Evolutionary conservation across 1,140 invertebrate genomes (phyloP).

Genomic region (Anoplophora glabripennis): DNA sequence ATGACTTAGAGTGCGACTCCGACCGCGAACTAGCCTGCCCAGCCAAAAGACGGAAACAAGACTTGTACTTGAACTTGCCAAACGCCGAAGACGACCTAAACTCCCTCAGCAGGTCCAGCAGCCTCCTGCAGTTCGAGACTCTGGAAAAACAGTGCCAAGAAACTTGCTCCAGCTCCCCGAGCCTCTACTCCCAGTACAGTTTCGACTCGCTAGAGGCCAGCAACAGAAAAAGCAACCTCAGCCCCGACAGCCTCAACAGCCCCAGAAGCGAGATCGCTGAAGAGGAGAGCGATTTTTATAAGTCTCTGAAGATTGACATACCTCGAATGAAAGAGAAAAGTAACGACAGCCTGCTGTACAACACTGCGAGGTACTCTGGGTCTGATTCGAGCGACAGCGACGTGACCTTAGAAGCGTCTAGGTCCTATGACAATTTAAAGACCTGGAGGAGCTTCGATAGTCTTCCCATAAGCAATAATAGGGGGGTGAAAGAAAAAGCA

Average conservation of each 20-base stretch:
- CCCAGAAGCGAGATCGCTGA: conserved; percentile 17
- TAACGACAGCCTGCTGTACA: conserved; percentile 32
- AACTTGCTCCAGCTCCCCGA: conserved; percentile 50
- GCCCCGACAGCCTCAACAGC: conserved; percentile 56
- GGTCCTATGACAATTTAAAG: conserved; percentile 47
- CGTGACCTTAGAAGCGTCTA: conserved; percentile 36
- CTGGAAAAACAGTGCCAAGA: conserved; percentile 66
- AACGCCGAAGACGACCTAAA: conserved; percentile 52
- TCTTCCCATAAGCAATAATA: conserved; percentile 34
- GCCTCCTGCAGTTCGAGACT: conserved; percentile 76
- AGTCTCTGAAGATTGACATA: conserved; percentile 36
- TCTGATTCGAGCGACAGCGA: conserved; percentile 43
- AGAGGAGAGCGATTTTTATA: conserved; percentile 39
- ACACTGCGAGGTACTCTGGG: conserved; percentile 25
- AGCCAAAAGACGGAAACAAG: conserved; percentile 69
- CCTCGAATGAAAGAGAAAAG: conserved; percentile 27
- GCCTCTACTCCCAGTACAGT: conserved; percentile 52
- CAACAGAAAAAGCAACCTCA: conserved; percentile 49
- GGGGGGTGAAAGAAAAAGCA: conserved; percentile 51
- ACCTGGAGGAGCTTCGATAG: conserved; percentile 54
- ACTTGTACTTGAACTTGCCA: conserved; percentile 47
- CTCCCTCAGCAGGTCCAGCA: conserved; percentile 68
- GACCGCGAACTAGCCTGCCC: conserved; percentile 77
- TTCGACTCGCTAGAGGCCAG: conserved; percentile 56
- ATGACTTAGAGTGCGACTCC: conserved; percentile 60